Conservation (phyloP, 2,888 invertebrate genomes). For the Abrostola triplasia region DNA sequence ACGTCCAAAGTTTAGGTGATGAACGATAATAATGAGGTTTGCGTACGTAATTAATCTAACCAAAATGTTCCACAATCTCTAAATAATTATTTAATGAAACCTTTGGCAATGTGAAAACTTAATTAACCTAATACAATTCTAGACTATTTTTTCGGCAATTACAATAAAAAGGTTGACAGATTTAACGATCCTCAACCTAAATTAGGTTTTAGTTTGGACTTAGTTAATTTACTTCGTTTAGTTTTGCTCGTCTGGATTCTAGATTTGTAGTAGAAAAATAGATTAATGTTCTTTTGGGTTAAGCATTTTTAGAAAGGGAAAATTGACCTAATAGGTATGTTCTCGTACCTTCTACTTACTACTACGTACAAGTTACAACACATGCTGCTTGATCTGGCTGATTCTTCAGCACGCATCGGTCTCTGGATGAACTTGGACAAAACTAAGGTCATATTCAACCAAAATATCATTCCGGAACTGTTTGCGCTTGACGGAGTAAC, state of each 20-base stretch:
- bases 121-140: slow-evolving; percentile 15
- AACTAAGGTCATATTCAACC: too few relatives aligned
- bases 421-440: too few relatives aligned
- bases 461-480: too few relatives aligned
- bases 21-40: too few relatives aligned
- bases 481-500: too few relatives aligned
- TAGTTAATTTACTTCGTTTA: slow-evolving; percentile 11
- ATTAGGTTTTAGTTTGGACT: slow-evolving; percentile 20
- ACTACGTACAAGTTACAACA: too few relatives aligned
- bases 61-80: neutral
- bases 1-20: too few relatives aligned
- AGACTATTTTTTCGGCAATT: slow-evolving; percentile 4
- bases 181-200: slow-evolving; percentile 19
- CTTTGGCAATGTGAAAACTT: slow-evolving; percentile 5
- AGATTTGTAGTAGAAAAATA: neutral
- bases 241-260: neutral
- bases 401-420: too few relatives aligned
- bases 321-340: too few relatives aligned
- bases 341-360: too few relatives aligned
- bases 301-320: too few relatives aligned
- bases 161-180: slow-evolving; percentile 14
- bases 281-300: neutral
- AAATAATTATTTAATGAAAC: slow-evolving; percentile 4
- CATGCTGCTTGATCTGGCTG: too few relatives aligned
- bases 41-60: neutral